phyloP scores from a whole-genome alignment of 2,888 invertebrate genomes.

The Drosophila paramelanica region DNA sequence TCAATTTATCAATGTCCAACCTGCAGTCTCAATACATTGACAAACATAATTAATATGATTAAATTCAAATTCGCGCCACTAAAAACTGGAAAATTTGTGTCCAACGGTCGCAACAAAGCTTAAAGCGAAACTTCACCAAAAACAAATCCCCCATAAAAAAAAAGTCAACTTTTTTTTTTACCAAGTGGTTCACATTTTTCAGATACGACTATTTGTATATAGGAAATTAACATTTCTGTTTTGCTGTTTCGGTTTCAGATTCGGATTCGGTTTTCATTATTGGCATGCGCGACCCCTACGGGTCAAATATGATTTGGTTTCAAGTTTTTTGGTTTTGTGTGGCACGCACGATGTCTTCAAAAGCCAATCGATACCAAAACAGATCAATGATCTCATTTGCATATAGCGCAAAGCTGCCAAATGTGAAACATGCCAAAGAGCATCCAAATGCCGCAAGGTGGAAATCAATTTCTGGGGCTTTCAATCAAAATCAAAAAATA shows the following conservation, averaged over 20 bases:
- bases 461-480: slow-evolving; percentile 79
- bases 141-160: slow-evolving; percentile 25
- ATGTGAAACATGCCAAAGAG: slow-evolving; percentile 76
- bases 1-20: slow-evolving; percentile 74
- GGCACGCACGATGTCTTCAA: slow-evolving; percentile 63
- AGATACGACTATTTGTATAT: slow-evolving; percentile 25
- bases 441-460: slow-evolving; percentile 74
- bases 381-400: slow-evolving; percentile 82
- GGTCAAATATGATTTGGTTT: slow-evolving; percentile 79
- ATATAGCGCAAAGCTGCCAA: slow-evolving; percentile 71
- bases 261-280: slow-evolving; percentile 48
- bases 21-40: slow-evolving; percentile 60
- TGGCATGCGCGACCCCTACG: slow-evolving; percentile 75
- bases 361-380: slow-evolving; percentile 79
- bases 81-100: slow-evolving; percentile 41
- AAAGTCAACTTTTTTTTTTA: slow-evolving; percentile 22
- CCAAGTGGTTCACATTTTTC: slow-evolving; percentile 53
- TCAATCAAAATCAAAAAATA: slow-evolving; percentile 72
- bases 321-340: slow-evolving; percentile 54
- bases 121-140: slow-evolving; percentile 45
- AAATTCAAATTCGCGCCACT: slow-evolving; percentile 73
- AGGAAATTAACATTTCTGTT: slow-evolving; percentile 71
- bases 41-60: slow-evolving; percentile 78
- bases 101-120: slow-evolving; percentile 41
- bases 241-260: slow-evolving; percentile 35